phyloP scores from a whole-genome alignment of 2,797 vertebrate genomes.

The Sebastes hubbsi region DNA sequence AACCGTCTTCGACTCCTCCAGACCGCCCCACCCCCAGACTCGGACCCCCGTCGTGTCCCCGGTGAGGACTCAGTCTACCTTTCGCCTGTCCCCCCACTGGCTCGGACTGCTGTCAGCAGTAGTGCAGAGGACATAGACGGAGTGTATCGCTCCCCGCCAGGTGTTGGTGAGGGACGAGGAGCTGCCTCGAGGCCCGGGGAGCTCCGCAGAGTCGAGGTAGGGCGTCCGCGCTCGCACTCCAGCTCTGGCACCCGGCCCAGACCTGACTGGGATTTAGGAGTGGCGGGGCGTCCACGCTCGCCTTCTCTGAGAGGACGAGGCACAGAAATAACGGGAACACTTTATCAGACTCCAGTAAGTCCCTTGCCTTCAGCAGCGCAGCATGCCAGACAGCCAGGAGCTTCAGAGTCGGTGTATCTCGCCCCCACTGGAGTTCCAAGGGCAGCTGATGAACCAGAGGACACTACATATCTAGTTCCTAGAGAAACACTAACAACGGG shows the following conservation, averaged over 20 bases:
- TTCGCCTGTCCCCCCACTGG: slow-evolving; percentile 59
- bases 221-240: slow-evolving; percentile 78
- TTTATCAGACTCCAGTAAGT: slow-evolving; percentile 79
- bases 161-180: slow-evolving; percentile 68
- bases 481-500: slow-evolving; percentile 69
- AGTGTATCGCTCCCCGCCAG: slow-evolving; percentile 78
- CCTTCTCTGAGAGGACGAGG: slow-evolving; percentile 80
- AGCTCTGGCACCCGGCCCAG: slow-evolving; percentile 80
- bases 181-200: slow-evolving; percentile 66
- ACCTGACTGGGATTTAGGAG: slow-evolving; percentile 79
- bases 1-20: slow-evolving; percentile 91
- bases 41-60: slow-evolving; percentile 49
- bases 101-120: slow-evolving; percentile 25
- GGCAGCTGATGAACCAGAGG: slow-evolving; percentile 64
- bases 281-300: slow-evolving; percentile 76
- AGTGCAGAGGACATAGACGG: slow-evolving; percentile 71
- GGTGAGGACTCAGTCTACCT: slow-evolving; percentile 80
- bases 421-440: slow-evolving; percentile 72
- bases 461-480: slow-evolving; percentile 78
- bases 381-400: slow-evolving; percentile 66
- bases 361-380: slow-evolving; percentile 57
- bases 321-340: slow-evolving; percentile 65
- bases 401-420: slow-evolving; percentile 80
- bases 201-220: slow-evolving; percentile 71
- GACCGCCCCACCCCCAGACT: slow-evolving; percentile 57